Conservation (phyloP, 2,888 invertebrate species). For the Spisula solida region DNA sequence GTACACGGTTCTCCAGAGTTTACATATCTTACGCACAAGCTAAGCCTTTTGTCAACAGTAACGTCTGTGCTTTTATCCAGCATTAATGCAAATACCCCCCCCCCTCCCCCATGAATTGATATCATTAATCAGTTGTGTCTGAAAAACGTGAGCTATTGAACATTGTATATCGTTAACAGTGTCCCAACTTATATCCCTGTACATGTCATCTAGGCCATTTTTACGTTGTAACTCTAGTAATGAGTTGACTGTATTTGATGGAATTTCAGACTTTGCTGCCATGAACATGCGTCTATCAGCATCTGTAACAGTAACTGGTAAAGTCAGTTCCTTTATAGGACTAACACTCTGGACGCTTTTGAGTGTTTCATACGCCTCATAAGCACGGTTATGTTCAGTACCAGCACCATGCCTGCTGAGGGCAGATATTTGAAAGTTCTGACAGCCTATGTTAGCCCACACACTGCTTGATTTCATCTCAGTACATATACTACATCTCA, state of each 20-base stretch:
- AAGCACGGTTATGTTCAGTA: not conserved
- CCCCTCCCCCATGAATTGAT: not conserved
- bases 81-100: slow-evolving; percentile 51
- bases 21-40: slow-evolving; percentile 60
- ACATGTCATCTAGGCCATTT: not conserved
- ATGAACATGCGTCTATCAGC: not conserved
- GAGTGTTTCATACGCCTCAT: not conserved
- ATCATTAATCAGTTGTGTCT: slow-evolving; percentile 7
- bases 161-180: not conserved
- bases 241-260: not conserved
- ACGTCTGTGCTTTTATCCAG: slow-evolving; percentile 68
- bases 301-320: not conserved
- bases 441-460: slow-evolving; percentile 47
- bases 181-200: not conserved
- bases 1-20: slow-evolving; percentile 46
- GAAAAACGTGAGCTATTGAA: not conserved
- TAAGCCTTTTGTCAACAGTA: slow-evolving; percentile 49
- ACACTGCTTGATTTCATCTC: slow-evolving; percentile 25
- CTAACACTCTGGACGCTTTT: not conserved
- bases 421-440: slow-evolving; percentile 8
- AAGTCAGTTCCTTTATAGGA: not conserved
- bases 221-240: not conserved
- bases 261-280: not conserved
- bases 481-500: slow-evolving; percentile 10
- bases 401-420: not conserved